Evolutionary conservation across 35 echinoderm and acorn worm species (phyloP).

Genomic region (Lytechinus variegatus): DNA sequence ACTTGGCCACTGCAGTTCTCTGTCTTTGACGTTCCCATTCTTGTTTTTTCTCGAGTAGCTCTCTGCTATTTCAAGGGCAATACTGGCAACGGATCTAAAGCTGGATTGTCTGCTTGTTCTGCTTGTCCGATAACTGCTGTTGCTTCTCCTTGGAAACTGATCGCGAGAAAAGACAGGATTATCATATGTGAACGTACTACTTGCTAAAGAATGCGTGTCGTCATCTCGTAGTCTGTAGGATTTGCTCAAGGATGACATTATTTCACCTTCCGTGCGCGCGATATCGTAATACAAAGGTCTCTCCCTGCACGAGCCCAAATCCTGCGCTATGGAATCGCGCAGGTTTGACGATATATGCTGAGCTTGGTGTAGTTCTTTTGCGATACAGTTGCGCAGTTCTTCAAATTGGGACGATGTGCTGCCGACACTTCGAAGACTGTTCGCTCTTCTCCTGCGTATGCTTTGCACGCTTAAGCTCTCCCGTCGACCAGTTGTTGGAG

Average conservation of each 20-base stretch:
- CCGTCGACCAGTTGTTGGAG: neutral
- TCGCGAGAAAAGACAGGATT: constrained; percentile 80
- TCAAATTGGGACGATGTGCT: constrained; percentile 71
- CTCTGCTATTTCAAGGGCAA: constrained; percentile 67
- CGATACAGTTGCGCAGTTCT: constrained; percentile 81
- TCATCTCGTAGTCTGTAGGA: constrained; percentile 76
- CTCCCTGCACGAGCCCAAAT: constrained; percentile 73
- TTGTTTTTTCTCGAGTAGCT: constrained; percentile 28
- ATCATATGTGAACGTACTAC: constrained; percentile 90
- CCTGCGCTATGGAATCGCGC: constrained; percentile 75
- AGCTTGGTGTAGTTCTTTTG: constrained; percentile 76
- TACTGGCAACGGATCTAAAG: constrained; percentile 87
- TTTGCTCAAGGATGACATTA: constrained; percentile 69
- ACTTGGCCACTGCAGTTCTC: constrained; percentile 64
- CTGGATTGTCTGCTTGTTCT: constrained; percentile 82
- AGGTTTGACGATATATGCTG: constrained; percentile 82
- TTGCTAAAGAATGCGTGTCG: constrained; percentile 70
- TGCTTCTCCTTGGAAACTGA: constrained; percentile 38
- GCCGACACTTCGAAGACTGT: constrained; percentile 72
- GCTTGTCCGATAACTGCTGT: constrained; percentile 45
- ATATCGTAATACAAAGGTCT: constrained; percentile 93
- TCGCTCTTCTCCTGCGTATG: constrained; percentile 60
- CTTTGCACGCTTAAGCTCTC: constrained; percentile 61
- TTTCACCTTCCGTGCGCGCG: constrained; percentile 74
- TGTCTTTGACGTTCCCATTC: constrained; percentile 20